These are phyloP conservation scores for Caenorhabditis panamensis DNA, from an alignment of 2,888 invertebrate genomes.

Conservation along the genomic window DNA sequence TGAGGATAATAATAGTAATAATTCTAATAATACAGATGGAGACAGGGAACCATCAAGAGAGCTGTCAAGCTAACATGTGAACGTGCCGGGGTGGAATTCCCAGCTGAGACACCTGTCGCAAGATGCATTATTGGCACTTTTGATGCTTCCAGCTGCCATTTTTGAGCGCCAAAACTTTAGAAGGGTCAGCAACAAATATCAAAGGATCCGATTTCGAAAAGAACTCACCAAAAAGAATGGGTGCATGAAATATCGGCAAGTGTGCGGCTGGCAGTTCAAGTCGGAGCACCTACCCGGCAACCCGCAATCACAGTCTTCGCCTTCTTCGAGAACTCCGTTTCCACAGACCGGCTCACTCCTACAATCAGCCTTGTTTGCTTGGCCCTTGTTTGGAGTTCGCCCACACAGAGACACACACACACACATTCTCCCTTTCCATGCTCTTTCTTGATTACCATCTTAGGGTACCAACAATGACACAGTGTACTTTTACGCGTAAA, in stretches of 20 bases:
- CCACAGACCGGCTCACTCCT: constrained; percentile 74
- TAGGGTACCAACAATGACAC: constrained; percentile 40
- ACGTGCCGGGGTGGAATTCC: background rate
- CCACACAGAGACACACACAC: constrained; percentile 34
- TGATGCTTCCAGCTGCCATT: no score
- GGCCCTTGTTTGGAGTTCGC: constrained; percentile 35
- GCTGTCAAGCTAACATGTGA: no score
- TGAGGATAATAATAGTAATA: constrained; percentile 12
- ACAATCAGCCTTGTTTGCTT: constrained; percentile 51
- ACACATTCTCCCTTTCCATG: constrained; percentile 17
- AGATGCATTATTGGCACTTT: no score
- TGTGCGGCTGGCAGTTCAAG: constrained; percentile 74
- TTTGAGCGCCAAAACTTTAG: no score
- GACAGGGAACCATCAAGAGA: background rate
- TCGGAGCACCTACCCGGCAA: constrained; percentile 66
- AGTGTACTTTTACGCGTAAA: constrained; percentile 38
- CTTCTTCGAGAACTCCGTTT: constrained; percentile 75
- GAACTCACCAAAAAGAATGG: constrained; percentile 67
- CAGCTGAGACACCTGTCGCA: no score
- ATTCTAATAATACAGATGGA: constrained; percentile 10
- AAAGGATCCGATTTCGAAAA: no score
- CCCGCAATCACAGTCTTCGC: constrained; percentile 80
- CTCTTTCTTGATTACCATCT: constrained; percentile 54
- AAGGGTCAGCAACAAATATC: background rate
- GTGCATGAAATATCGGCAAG: constrained; percentile 69